phyloP scores from a whole-genome alignment of 2,797 vertebrate species.

The Scleropages formosus region DNA sequence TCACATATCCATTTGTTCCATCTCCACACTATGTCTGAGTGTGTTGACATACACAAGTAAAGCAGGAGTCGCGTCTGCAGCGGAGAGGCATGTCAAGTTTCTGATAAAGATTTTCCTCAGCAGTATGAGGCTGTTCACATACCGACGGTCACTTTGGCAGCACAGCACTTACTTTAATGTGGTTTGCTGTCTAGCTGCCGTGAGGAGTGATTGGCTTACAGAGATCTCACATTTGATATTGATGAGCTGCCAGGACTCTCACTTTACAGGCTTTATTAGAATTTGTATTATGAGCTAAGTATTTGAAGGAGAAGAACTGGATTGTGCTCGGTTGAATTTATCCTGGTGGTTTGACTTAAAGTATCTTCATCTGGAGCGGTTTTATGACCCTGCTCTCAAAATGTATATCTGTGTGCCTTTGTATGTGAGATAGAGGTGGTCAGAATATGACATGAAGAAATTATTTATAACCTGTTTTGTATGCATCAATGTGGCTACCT shows the following conservation, averaged over 20 bases:
- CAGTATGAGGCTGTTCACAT: too few relatives aligned
- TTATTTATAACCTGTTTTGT: not conserved
- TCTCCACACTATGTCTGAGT: too few relatives aligned
- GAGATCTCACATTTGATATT: not conserved
- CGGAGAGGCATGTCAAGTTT: not conserved
- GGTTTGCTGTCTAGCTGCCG: not conserved
- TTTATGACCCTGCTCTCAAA: constrained; percentile 1
- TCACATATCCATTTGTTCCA: too few relatives aligned
- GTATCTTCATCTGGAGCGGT: not conserved
- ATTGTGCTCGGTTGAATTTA: not conserved
- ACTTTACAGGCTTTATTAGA: not conserved
- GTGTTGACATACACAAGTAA: too few relatives aligned
- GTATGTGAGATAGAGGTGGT: not conserved
- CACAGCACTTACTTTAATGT: constrained; percentile 12
- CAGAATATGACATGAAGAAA: not conserved
- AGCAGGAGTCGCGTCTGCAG: too few relatives aligned
- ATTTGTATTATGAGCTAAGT: not conserved
- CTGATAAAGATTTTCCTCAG: not conserved
- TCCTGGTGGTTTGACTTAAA: not conserved
- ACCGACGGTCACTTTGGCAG: not conserved
- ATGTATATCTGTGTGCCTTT: not conserved
- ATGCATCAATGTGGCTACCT: not conserved
- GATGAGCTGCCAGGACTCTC: constrained; percentile 18
- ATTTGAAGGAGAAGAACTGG: not conserved
- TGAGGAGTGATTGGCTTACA: constrained; percentile 23